These are phyloP conservation scores for Phaethon lepturus DNA, from an alignment of 2,113 vertebrate genomes.

Conservation along the genomic window DNA sequence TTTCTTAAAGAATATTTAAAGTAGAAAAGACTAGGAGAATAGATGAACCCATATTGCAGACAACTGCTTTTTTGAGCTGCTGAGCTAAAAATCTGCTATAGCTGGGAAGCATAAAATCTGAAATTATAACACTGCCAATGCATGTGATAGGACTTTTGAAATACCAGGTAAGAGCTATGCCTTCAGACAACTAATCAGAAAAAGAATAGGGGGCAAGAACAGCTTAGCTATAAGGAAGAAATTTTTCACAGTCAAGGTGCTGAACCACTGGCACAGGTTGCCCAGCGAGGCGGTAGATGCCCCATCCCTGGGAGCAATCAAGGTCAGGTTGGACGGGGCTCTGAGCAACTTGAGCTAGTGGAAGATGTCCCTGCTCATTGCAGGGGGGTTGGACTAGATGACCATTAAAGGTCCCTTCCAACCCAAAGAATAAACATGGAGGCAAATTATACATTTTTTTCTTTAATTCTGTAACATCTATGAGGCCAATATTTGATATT, in stretches of 20 bases:
- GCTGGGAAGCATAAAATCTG: slow-evolving; percentile 14
- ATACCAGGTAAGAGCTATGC: background rate
- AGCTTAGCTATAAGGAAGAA: too few species aligned
- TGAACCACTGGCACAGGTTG: too few species aligned
- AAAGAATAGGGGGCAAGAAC: background rate
- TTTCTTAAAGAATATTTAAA: slow-evolving; percentile 6
- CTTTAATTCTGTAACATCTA: background rate
- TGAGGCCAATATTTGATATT: background rate
- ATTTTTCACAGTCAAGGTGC: too few species aligned
- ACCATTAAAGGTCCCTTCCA: too few species aligned
- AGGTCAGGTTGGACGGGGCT: too few species aligned
- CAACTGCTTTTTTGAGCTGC: slow-evolving; percentile 44
- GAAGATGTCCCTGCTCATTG: too few species aligned
- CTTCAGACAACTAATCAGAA: background rate
- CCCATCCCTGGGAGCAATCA: too few species aligned
- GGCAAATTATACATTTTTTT: background rate
- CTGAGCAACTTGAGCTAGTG: too few species aligned
- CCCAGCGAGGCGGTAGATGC: too few species aligned
- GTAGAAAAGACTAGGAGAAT: background rate
- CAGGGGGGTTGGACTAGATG: too few species aligned
- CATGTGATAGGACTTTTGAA: background rate
- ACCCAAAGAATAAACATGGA: background rate
- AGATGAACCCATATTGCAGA: slow-evolving; percentile 48
- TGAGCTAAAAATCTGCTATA: background rate
- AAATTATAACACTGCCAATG: background rate